A percentile compares a stretch with the other conserved stretches of the same genome.
phyloP scores from a whole-genome alignment of 2,113 vertebrate genomes.

The Oncorhynchus mykiss region DNA sequence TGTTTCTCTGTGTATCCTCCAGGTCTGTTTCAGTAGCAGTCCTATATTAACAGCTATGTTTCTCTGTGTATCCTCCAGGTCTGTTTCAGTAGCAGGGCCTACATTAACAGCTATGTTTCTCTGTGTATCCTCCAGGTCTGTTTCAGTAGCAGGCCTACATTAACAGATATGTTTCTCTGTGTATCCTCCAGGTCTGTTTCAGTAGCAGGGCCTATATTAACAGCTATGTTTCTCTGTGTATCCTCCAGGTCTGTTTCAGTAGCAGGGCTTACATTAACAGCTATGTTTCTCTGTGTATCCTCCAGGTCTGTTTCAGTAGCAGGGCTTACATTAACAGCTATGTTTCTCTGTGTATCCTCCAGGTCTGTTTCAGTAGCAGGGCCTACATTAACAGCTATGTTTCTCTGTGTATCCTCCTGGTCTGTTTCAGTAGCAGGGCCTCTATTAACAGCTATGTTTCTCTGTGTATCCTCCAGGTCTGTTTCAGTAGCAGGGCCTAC shows the following conservation, averaged over 20 bases:
- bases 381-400: slow-evolving; percentile 88
- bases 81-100: slow-evolving; percentile 86
- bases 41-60: slow-evolving; percentile 80
- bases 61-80: slow-evolving; percentile 64
- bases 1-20: slow-evolving; percentile 5
- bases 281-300: slow-evolving; percentile 56
- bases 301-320: slow-evolving; percentile 85
- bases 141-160: slow-evolving; percentile 86
- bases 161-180: slow-evolving; percentile 60
- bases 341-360: slow-evolving; percentile 25
- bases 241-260: slow-evolving; percentile 80
- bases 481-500: slow-evolving; percentile 84
- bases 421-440: slow-evolving; percentile 84
- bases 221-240: slow-evolving; percentile 43
- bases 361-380: slow-evolving; percentile 88
- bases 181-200: slow-evolving; percentile 79
- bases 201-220: slow-evolving; percentile 89
- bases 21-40: slow-evolving; percentile 88
- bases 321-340: slow-evolving; percentile 89
- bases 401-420: slow-evolving; percentile 64
- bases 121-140: slow-evolving; percentile 81
- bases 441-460: slow-evolving; percentile 84
- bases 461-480: slow-evolving; percentile 73
- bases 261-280: slow-evolving; percentile 89
- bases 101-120: slow-evolving; percentile 88